phyloP scores from a whole-genome alignment of 2,888 invertebrate genomes.

The Pyrocoelia pectoralis region DNA sequence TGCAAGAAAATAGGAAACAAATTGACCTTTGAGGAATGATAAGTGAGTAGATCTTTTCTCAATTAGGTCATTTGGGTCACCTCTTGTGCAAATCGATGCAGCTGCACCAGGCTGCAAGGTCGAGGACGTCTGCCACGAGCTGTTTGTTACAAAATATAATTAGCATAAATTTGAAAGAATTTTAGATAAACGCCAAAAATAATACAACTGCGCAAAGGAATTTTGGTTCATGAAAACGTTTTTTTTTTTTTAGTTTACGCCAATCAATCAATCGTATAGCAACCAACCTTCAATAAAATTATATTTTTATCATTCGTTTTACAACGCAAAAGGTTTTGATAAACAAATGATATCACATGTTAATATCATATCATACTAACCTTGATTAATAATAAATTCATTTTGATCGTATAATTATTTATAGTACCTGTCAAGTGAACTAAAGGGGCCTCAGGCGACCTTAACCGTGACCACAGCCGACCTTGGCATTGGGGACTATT shows the following conservation, averaged over 20 bases:
- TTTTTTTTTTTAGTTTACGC: not conserved
- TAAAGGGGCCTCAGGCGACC: conserved; percentile 39
- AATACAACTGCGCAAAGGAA: too few species aligned
- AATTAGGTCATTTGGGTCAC: conserved; percentile 45
- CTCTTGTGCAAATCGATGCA: conserved; percentile 55
- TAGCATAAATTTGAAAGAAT: conserved; percentile 16
- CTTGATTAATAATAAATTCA: conserved; percentile 15
- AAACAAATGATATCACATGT: conserved; percentile 17
- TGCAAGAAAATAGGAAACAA: too few species aligned
- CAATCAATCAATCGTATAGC: not conserved
- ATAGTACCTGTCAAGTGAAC: conserved; percentile 12
- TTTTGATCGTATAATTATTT: conserved; percentile 12
- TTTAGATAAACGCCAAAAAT: too few species aligned
- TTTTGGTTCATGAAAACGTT: not conserved
- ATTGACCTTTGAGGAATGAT: conserved; percentile 11
- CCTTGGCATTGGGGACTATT: conserved; percentile 44
- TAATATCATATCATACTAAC: conserved; percentile 8
- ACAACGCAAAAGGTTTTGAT: conserved; percentile 17
- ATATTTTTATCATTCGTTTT: conserved; percentile 3
- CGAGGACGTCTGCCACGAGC: conserved; percentile 46
- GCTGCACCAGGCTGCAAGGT: conserved; percentile 54
- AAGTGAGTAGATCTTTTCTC: conserved; percentile 18
- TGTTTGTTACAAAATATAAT: conserved; percentile 36
- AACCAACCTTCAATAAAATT: conserved; percentile 7
- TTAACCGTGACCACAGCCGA: conserved; percentile 46